These are phyloP conservation scores for Dendrocopos noguchii DNA, from an alignment of 2,113 vertebrate genomes.

Conservation along the genomic window DNA sequence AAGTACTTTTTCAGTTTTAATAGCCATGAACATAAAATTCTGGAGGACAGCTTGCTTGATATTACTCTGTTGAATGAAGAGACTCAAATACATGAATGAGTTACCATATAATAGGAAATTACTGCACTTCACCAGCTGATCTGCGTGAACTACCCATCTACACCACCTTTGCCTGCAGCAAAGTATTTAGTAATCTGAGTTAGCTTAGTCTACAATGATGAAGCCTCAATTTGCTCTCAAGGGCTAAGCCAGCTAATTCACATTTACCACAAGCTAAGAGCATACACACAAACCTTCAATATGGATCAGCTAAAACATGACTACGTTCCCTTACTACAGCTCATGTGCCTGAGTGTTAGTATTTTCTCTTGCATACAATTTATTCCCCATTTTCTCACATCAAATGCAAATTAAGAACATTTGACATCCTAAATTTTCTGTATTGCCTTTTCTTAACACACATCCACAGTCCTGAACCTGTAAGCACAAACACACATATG, in stretches of 20 bases:
- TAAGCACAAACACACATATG: slow-evolving; percentile 49
- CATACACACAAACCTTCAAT: slow-evolving; percentile 1
- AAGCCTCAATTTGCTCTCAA: background rate
- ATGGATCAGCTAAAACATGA: background rate
- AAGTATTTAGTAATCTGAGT: background rate
- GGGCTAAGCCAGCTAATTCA: slow-evolving; percentile 36
- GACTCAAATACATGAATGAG: background rate
- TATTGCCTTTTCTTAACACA: background rate
- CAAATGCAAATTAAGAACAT: background rate
- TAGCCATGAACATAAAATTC: background rate
- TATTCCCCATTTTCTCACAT: background rate
- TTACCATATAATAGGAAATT: background rate
- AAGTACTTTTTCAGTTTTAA: background rate
- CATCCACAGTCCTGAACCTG: slow-evolving; percentile 47
- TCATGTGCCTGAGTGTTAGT: background rate
- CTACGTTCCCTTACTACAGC: background rate
- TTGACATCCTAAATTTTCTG: background rate
- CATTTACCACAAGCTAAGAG: slow-evolving; percentile 34
- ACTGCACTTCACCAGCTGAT: background rate
- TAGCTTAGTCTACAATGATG: background rate
- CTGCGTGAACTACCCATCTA: background rate
- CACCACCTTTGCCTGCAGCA: background rate
- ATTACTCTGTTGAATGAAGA: background rate
- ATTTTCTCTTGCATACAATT: background rate
- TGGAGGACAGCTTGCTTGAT: background rate